These are phyloP conservation scores for Mastomys natalensis DNA, from an alignment of 2,113 vertebrate species.

Conservation along the genomic window DNA sequence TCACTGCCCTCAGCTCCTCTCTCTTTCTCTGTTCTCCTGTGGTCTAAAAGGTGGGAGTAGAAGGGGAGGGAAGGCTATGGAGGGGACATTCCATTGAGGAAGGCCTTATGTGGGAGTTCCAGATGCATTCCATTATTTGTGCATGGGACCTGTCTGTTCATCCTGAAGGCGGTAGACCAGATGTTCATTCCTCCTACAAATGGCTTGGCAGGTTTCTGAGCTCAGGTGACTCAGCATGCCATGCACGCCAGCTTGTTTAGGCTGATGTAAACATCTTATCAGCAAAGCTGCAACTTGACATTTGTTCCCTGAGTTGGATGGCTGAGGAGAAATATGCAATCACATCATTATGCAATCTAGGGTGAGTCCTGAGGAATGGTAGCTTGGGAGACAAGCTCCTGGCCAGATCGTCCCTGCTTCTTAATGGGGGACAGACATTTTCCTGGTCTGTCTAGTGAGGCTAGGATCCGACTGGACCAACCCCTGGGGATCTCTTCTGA, in stretches of 20 bases:
- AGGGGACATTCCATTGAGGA: not conserved
- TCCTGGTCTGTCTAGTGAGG: not conserved
- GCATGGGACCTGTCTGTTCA: conserved; percentile 78
- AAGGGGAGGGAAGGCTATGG: not conserved
- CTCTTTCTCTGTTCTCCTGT: conserved; percentile 4
- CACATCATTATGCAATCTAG: conserved; percentile 83
- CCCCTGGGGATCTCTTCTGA: not conserved
- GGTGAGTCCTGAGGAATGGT: conserved; percentile 55
- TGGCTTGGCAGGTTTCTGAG: conserved; percentile 76
- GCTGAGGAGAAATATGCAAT: conserved; percentile 82
- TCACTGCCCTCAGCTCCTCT: not conserved
- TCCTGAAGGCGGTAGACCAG: conserved; percentile 43
- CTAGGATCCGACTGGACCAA: not conserved
- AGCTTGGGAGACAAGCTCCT: conserved; percentile 38
- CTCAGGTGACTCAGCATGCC: conserved; percentile 80
- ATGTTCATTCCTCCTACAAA: conserved; percentile 61
- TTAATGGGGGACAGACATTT: not conserved
- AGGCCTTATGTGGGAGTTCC: conserved; percentile 52
- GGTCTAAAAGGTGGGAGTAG: conserved; percentile 20
- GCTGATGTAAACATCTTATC: conserved; percentile 90
- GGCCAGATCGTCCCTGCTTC: not conserved
- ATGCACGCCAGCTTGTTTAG: conserved; percentile 78
- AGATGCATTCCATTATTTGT: conserved; percentile 66
- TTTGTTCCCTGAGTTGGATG: conserved; percentile 67
- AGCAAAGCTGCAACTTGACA: conserved; percentile 85